phyloP scores from a whole-genome alignment of 2,888 invertebrate species.

The Dorcus hopei region DNA sequence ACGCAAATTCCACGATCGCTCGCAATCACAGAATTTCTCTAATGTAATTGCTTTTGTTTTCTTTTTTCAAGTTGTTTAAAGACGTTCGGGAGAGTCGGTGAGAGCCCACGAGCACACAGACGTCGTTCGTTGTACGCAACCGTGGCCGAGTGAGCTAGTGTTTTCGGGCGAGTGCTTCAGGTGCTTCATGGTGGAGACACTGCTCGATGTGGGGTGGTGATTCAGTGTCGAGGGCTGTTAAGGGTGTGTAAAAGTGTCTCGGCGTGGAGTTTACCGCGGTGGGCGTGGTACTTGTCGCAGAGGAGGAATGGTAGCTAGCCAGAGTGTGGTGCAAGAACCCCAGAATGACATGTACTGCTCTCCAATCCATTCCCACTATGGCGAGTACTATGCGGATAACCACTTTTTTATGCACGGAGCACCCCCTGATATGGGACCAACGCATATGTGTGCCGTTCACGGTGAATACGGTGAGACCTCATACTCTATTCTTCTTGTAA shows the following conservation, averaged over 20 bases:
- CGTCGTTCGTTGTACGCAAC: neutral
- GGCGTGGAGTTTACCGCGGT: slow-evolving; percentile 30
- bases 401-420: slow-evolving; percentile 51
- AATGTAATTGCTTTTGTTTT: neutral
- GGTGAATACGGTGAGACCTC: slow-evolving; percentile 62
- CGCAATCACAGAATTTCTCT: neutral
- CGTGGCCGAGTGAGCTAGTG: slow-evolving; percentile 1
- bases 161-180: neutral
- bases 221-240: slow-evolving; percentile 24
- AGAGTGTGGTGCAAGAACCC: slow-evolving; percentile 43
- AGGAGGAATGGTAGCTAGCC: slow-evolving; percentile 49
- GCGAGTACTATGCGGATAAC: slow-evolving; percentile 56
- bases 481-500: neutral
- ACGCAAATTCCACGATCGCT: neutral
- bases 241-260: slow-evolving; percentile 36
- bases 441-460: slow-evolving; percentile 72
- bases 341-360: slow-evolving; percentile 50
- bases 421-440: slow-evolving; percentile 59
- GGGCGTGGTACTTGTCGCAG: slow-evolving; percentile 21
- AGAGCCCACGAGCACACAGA: neutral
- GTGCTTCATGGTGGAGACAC: slow-evolving; percentile 6
- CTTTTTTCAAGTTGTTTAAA: neutral
- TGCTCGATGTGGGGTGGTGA: slow-evolving; percentile 12
- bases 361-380: slow-evolving; percentile 48
- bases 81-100: neutral